These are phyloP conservation scores for Galerucella calmariensis DNA, from an alignment of 2,888 invertebrate species.

Conservation along the genomic window DNA sequence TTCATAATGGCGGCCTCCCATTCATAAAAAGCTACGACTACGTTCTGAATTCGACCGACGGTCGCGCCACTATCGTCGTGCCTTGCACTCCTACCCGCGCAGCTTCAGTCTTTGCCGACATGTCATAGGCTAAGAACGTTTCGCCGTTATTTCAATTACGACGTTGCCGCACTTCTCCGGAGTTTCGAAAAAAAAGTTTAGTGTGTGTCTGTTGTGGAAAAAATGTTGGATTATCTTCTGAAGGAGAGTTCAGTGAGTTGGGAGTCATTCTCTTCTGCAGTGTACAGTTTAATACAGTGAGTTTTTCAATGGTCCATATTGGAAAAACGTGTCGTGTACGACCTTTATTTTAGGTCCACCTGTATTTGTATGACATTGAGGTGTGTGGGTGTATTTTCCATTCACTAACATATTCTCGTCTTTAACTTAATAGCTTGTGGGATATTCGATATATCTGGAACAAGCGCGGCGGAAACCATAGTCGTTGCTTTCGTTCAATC, in stretches of 20 bases:
- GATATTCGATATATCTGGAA: slow-evolving; percentile 34
- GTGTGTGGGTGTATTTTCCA: slow-evolving; percentile 59
- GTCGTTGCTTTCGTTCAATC: slow-evolving; percentile 21
- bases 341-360: slow-evolving; percentile 51
- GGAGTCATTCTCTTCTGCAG: slow-evolving; percentile 36
- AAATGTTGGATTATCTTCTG: slow-evolving; percentile 41
- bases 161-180: slow-evolving; percentile 40
- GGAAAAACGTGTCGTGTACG: slow-evolving; percentile 49
- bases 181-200: slow-evolving; percentile 33
- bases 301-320: slow-evolving; percentile 50
- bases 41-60: slow-evolving; percentile 57
- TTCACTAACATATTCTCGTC: slow-evolving; percentile 53
- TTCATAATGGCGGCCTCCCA: slow-evolving; percentile 79
- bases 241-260: slow-evolving; percentile 27
- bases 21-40: slow-evolving; percentile 76
- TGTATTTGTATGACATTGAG: slow-evolving; percentile 61
- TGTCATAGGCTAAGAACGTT: slow-evolving; percentile 43
- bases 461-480: slow-evolving; percentile 29
- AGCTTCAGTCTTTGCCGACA: slow-evolving; percentile 51
- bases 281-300: slow-evolving; percentile 47
- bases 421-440: slow-evolving; percentile 44
- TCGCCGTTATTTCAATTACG: slow-evolving; percentile 36
- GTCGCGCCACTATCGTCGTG: slow-evolving; percentile 59
- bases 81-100: slow-evolving; percentile 54
- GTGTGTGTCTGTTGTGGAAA: slow-evolving; percentile 34